These are phyloP conservation scores for Pheosia tremula DNA, from an alignment of 2,888 invertebrate species.

Conservation along the genomic window DNA sequence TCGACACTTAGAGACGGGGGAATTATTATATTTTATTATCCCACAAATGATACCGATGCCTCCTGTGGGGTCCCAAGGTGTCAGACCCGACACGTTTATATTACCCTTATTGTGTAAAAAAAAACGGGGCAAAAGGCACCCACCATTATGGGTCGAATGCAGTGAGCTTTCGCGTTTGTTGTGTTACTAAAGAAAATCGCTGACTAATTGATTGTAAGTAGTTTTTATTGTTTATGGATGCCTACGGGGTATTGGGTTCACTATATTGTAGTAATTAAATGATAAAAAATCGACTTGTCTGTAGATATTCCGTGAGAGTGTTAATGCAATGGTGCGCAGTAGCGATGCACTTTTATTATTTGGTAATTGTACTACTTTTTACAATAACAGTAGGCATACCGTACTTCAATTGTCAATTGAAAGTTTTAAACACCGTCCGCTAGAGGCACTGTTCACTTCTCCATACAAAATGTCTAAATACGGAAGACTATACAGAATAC, in stretches of 20 bases:
- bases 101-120: constrained; percentile 73
- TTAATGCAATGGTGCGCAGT: too few species aligned
- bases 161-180: constrained; percentile 69
- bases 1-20: constrained; percentile 51
- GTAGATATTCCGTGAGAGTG: too few species aligned
- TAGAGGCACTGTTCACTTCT: too few species aligned
- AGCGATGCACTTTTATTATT: too few species aligned
- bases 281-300: too few species aligned
- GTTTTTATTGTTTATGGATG: constrained; percentile 51
- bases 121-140: constrained; percentile 73
- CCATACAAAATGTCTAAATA: too few species aligned
- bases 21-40: constrained; percentile 78
- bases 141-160: constrained; percentile 47
- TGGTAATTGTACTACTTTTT: too few species aligned
- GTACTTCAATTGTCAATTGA: too few species aligned
- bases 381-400: too few species aligned
- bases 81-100: constrained; percentile 79
- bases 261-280: too few species aligned
- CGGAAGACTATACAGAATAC: too few species aligned
- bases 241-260: constrained; percentile 53
- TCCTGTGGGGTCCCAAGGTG: constrained; percentile 82
- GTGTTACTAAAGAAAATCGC: constrained; percentile 65
- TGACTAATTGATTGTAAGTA: constrained; percentile 80
- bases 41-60: constrained; percentile 73
- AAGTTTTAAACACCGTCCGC: too few species aligned